Base-by-base conservation (phyloP, 2,888 invertebrate genomes). In the Amaurobius ferox region DNA sequence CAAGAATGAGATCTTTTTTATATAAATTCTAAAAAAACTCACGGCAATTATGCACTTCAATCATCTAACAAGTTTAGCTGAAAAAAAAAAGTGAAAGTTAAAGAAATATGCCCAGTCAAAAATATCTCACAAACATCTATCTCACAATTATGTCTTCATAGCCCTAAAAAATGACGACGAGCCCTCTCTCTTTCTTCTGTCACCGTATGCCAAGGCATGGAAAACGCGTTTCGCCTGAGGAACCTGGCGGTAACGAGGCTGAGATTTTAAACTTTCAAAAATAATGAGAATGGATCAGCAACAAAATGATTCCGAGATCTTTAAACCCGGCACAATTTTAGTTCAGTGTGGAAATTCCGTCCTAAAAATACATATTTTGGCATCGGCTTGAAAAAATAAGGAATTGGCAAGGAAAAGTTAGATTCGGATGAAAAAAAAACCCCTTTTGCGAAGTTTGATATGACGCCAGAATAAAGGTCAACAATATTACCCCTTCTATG, bases 341-440 rank as follows among this genome's bases (percentile, higher is more conserved):
- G 68, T 39, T 39, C 39, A 40, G 67, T 74, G 66, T 16, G 26
- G 39, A 70, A 73, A 78, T 72, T 73, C 74, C 26, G 28, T 64
- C 44, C 81, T 74, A 76, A 76, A 81, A 81, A 81, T 81, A 81
- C 70, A 81, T 81, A 76, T 76, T 81, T 81, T 74, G 81, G 74
- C 68, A 23, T 68, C 70, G 62, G 40, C 55, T 30, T 67, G 73
- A 72, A 76, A 70, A 76, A 81, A 62, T 70, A 48, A 68, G 44
- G 80, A 73, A 73, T 73, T 80, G 80, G 76, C 76, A 81, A 28
- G 68, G 40, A 26, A 81, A 68, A 39, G 71, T 30, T n/a, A 55
- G 29, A 28, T 55, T 23, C 19, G 16, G 23, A 32, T 32, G 5
- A 16, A 48, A 39, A 40, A 70, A 73, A 79, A 32, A 26, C 62